Conservation (phyloP, 2,113 vertebrate species). For the Crotalus tigris region DNA sequence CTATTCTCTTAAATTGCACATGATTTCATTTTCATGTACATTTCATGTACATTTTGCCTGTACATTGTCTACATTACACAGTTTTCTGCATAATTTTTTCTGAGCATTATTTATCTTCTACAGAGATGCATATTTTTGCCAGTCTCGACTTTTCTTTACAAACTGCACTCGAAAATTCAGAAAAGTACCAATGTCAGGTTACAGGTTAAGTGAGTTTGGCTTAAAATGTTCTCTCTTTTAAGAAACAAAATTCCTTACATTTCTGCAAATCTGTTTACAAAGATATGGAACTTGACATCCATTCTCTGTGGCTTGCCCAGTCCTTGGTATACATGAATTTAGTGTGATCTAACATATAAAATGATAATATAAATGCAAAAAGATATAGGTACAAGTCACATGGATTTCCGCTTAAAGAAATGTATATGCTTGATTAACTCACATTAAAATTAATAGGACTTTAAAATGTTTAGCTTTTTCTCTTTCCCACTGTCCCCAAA, state of each 20-base stretch:
- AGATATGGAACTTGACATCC: background rate
- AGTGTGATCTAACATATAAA: background rate
- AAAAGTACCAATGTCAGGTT: background rate
- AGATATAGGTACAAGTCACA: background rate
- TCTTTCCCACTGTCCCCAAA: background rate
- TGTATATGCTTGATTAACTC: background rate
- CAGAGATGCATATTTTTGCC: background rate
- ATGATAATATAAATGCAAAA: background rate
- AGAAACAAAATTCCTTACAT: background rate
- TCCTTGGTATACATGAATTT: background rate
- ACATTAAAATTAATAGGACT: background rate
- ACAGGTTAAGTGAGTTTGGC: background rate
- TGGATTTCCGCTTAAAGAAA: background rate
- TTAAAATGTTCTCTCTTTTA: background rate
- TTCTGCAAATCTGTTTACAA: background rate
- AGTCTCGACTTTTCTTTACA: background rate
- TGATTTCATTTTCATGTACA: no score
- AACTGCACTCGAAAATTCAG: background rate
- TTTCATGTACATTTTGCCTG: no score
- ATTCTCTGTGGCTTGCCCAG: background rate
- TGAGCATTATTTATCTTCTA: background rate
- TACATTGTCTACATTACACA: background rate
- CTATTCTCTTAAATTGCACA: background rate
- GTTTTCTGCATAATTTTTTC: background rate
- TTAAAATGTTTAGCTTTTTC: background rate